These are phyloP conservation scores for Psephotus haematonotus DNA, from an alignment of 2,113 vertebrate genomes.

Conservation along the genomic window DNA sequence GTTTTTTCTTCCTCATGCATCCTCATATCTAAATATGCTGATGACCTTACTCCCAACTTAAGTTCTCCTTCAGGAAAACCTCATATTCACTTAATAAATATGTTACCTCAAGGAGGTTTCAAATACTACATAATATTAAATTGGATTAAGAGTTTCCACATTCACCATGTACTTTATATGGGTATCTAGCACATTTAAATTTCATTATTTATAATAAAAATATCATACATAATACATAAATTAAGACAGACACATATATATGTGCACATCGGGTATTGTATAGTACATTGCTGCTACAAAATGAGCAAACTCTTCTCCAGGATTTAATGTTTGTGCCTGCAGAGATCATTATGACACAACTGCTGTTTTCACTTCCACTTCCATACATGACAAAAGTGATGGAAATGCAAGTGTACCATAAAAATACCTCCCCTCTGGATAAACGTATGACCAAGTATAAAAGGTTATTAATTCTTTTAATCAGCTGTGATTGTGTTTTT, in stretches of 20 bases:
- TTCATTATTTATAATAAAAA: not conserved
- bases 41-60: not conserved
- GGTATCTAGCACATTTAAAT: not conserved
- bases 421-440: not conserved
- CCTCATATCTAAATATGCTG: not conserved
- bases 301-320: not conserved
- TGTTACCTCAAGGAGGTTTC: not conserved
- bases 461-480: not conserved
- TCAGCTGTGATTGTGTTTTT: not conserved
- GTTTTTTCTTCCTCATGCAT: not conserved
- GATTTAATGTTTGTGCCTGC: not conserved
- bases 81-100: not conserved
- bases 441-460: not conserved
- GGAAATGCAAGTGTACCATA: not conserved
- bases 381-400: not conserved
- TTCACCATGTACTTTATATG: not conserved
- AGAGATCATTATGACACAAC: not conserved
- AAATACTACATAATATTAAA: not conserved
- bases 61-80: not conserved
- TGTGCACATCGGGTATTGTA: not conserved
- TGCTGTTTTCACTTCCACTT: not conserved
- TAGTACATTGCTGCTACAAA: not conserved
- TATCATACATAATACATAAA: not conserved
- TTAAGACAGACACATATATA: not conserved
- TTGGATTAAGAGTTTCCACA: not conserved